Percentiles rank a stretch among this genome's conserved stretches.
These are phyloP conservation scores for Nannoperca obscura DNA, from an alignment of 2,797 vertebrate genomes.

Conservation along the genomic window DNA sequence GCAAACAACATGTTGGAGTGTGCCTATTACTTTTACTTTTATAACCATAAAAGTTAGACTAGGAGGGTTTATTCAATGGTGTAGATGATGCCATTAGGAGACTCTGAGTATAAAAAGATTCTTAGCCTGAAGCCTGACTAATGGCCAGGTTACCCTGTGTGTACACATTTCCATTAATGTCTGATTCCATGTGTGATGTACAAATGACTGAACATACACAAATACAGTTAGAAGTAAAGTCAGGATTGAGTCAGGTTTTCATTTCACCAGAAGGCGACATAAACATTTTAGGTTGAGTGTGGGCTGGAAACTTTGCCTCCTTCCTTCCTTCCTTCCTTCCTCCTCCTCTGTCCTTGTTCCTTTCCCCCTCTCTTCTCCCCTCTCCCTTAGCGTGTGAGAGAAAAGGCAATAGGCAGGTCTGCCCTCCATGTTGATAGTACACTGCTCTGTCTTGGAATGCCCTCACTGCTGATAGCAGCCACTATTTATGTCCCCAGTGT, in stretches of 20 bases:
- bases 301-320: conserved; percentile 1
- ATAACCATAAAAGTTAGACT: too few species aligned
- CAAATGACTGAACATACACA: conserved; percentile 1
- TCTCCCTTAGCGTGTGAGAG: conserved; percentile 52
- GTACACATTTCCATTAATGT: conserved; percentile 12
- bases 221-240: background rate
- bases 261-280: background rate
- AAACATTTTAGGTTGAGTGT: background rate
- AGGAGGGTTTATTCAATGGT: background rate
- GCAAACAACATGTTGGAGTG: too few species aligned
- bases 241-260: background rate
- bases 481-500: conserved; percentile 74
- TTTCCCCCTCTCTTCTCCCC: background rate
- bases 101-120: background rate
- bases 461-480: conserved; percentile 68
- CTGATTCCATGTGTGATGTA: conserved; percentile 3
- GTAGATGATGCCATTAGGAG: background rate
- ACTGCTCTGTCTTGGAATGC: conserved; percentile 69
- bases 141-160: background rate
- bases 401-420: conserved; percentile 62
- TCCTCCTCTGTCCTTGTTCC: background rate
- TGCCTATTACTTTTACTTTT: too few species aligned
- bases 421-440: conserved; percentile 60
- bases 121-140: background rate
- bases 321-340: background rate